Percentiles rank a stretch among this genome's conserved stretches.
phyloP scores from a whole-genome alignment of 2,113 vertebrate genomes.

The Antennarius striatus region DNA sequence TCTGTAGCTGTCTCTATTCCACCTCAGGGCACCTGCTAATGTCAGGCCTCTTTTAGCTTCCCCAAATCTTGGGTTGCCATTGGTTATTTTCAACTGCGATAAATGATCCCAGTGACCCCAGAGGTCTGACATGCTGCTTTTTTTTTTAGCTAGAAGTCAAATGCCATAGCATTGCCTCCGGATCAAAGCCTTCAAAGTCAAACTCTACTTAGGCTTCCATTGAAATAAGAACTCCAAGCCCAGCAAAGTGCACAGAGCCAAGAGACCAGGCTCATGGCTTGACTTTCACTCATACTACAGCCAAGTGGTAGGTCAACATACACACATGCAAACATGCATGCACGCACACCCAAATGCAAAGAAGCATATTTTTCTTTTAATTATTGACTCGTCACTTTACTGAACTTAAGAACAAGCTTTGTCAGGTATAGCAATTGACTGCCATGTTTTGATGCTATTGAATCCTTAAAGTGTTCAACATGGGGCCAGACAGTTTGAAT shows the following conservation, averaged over 20 bases:
- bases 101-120: slow-evolving; percentile 82
- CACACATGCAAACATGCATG: slow-evolving; percentile 10
- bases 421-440: slow-evolving; percentile 7
- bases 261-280: slow-evolving; percentile 61
- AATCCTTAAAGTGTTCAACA: background rate
- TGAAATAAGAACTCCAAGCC: slow-evolving; percentile 81
- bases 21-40: slow-evolving; percentile 84
- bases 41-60: slow-evolving; percentile 81
- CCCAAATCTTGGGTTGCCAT: slow-evolving; percentile 79
- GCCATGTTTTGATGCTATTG: slow-evolving; percentile 6
- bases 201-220: slow-evolving; percentile 80
- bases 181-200: slow-evolving; percentile 84
- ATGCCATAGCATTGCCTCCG: slow-evolving; percentile 81
- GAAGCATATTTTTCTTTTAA: slow-evolving; percentile 4
- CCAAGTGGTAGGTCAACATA: slow-evolving; percentile 50
- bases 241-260: slow-evolving; percentile 67
- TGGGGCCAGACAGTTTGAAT: slow-evolving; percentile 22
- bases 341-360: slow-evolving; percentile 2
- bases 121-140: slow-evolving; percentile 76
- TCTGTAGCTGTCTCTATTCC: slow-evolving; percentile 81
- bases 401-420: background rate
- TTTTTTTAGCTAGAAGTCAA: slow-evolving; percentile 81
- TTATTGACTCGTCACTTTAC: background rate
- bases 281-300: slow-evolving; percentile 65
- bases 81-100: slow-evolving; percentile 82